These are phyloP conservation scores for Chelonoidis abingdonii DNA, from an alignment of 2,113 vertebrate species.

Conservation along the genomic window DNA sequence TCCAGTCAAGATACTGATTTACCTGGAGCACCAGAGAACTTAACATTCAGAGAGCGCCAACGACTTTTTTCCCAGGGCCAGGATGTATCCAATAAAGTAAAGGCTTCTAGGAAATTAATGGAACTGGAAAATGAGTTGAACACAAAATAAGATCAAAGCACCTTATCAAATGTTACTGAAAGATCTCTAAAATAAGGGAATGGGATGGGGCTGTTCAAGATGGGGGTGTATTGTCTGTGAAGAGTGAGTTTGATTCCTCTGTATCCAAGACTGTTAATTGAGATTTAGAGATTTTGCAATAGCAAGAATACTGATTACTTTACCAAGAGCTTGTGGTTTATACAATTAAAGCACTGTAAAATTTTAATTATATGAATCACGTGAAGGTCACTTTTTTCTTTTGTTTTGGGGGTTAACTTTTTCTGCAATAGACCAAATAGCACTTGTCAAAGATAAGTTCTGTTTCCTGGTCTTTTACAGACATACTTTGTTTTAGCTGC, in stretches of 20 bases:
- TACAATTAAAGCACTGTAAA: conserved; percentile 87
- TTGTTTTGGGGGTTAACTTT: conserved; percentile 67
- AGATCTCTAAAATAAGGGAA: conserved; percentile 52
- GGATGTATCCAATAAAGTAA: conserved; percentile 97
- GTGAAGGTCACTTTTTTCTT: conserved; percentile 77
- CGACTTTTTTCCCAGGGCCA: conserved; percentile 98
- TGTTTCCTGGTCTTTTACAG: conserved; percentile 69
- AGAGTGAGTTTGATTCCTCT: conserved; percentile 73
- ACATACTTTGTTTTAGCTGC: conserved; percentile 63
- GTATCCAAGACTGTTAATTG: conserved; percentile 80
- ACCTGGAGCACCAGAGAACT: conserved; percentile 90
- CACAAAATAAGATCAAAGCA: conserved; percentile 85
- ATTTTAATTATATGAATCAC: conserved; percentile 84
- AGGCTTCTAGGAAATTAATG: conserved; percentile 95
- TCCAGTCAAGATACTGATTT: conserved; percentile 88
- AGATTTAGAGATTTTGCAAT: conserved; percentile 79
- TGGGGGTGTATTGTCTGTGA: conserved; percentile 58
- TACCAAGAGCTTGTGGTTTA: conserved; percentile 81
- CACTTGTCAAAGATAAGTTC: conserved; percentile 66
- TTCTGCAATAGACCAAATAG: conserved; percentile 58
- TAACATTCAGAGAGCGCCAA: conserved; percentile 97
- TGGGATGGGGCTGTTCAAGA: conserved; percentile 56
- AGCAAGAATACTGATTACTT: conserved; percentile 77
- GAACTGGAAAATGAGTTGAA: conserved; percentile 98
- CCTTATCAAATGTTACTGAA: conserved; percentile 62